Base-by-base conservation (phyloP, 2,888 invertebrate genomes). In the Campopleginae sp. region DNA sequence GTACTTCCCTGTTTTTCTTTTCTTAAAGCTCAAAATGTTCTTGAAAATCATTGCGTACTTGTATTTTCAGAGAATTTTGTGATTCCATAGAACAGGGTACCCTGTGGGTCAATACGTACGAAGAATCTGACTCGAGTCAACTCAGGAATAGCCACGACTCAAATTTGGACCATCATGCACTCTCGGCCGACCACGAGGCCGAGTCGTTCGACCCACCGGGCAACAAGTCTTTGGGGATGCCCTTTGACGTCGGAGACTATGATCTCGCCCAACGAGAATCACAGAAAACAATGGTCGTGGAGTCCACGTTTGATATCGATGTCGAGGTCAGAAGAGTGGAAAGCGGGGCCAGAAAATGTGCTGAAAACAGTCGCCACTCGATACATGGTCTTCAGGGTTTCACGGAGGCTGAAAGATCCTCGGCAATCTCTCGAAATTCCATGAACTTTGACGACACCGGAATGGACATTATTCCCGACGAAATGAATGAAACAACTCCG, bases 31-130 rank as follows among this genome's bases (percentile, higher is more conserved):
- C 7, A 27, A 19, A 27, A 14, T 54, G 14, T 44, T 17, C 7
- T 61, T 2, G n/a, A 51, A 65, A 31, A 10, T 27, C 75, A n/a
- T 46, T 14, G 14, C 38, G 46, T 63, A 10, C 1, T 51, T 38
- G 33, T 61, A 14, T 82, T 72, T 61, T 2, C 61, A 93, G 93
- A 89, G 90, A 93, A 88, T 93, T 92, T 88, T 91, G 90, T 76
- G 91, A 92, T 84, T 91, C 91, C 8, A 51, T 88, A 70, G 92
- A 92, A 48, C 91, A 90, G 86, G 92, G 91, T 44, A 92, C 92
- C 14, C 89, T 91, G 17, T 93, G 92, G 92, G 90, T 92, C 76
- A 89, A 86, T 84, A 92, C 93, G 0, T 93, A 93, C 31, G 93
- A 93, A 86, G 93, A 93, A 68, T 89, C 89, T 80, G 93, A 93